Conservation (phyloP, 2,888 invertebrate genomes). For the Vandiemenella viatica region DNA sequence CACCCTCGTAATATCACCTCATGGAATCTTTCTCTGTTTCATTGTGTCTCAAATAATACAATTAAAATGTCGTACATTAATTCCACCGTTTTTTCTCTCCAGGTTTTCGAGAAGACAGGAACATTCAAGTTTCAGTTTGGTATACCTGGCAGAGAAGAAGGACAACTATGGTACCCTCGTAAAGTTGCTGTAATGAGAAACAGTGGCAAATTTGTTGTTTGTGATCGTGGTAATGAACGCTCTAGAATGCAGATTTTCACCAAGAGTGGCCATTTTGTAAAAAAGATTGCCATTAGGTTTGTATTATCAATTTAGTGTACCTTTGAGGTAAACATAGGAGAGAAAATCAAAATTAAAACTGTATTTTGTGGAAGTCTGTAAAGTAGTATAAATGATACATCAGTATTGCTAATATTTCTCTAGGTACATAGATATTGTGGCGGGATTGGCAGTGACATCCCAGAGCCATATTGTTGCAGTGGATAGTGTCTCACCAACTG, state of each 20-base stretch:
- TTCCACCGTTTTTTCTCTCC: too few relatives aligned
- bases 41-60: too few relatives aligned
- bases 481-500: constrained; percentile 92
- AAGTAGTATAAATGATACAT: too few relatives aligned
- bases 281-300: constrained; percentile 70
- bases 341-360: too few relatives aligned
- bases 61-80: too few relatives aligned
- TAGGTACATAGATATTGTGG: constrained; percentile 80
- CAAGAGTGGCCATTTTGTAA: constrained; percentile 86
- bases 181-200: constrained; percentile 85
- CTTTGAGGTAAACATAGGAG: too few relatives aligned
- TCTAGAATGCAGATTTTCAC: constrained; percentile 97
- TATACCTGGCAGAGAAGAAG: constrained; percentile 86
- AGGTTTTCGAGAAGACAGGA: constrained; percentile 89
- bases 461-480: constrained; percentile 91
- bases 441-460: constrained; percentile 83
- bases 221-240: constrained; percentile 91
- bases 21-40: too few relatives aligned
- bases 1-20: too few relatives aligned
- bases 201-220: constrained; percentile 86
- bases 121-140: constrained; percentile 90
- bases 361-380: too few relatives aligned
- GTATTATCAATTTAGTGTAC: constrained; percentile 3
- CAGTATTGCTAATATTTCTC: too few relatives aligned
- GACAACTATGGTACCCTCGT: constrained; percentile 92